Evolutionary conservation across 2,797 vertebrate genomes (phyloP).

Genomic region (Gymnodraco acuticeps): DNA sequence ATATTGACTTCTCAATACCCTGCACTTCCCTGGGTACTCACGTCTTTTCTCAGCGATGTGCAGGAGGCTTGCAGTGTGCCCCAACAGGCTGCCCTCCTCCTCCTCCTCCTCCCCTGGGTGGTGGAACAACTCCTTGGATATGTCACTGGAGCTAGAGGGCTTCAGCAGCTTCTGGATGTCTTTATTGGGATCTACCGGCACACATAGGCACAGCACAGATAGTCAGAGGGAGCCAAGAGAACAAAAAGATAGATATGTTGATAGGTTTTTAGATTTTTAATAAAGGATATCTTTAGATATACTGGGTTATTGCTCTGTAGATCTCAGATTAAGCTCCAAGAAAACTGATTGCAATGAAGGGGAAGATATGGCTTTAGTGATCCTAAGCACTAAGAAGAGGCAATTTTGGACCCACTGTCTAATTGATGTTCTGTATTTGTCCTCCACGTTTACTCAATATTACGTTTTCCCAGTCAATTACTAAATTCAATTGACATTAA

Average conservation of each 20-base stretch:
- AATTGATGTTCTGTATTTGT: not conserved
- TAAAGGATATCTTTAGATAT: slow-evolving; percentile 1
- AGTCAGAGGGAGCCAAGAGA: not conserved
- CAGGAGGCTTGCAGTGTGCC: slow-evolving; percentile 89
- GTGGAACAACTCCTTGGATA: slow-evolving; percentile 81
- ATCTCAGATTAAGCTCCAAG: not conserved
- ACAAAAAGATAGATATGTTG: not conserved
- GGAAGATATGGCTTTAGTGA: slow-evolving; percentile 2
- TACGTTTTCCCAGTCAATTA: slow-evolving; percentile 8
- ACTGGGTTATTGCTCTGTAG: not conserved
- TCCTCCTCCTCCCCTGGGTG: slow-evolving; percentile 84
- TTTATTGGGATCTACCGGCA: slow-evolving; percentile 86
- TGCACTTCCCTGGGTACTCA: slow-evolving; percentile 79
- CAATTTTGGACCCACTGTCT: not conserved
- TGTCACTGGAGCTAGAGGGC: slow-evolving; percentile 82
- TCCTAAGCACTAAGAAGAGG: slow-evolving; percentile 5
- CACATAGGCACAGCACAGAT: slow-evolving; percentile 27
- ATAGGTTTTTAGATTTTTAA: not conserved
- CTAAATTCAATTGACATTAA: not conserved
- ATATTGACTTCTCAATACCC: not conserved
- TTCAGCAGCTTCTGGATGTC: slow-evolving; percentile 84
- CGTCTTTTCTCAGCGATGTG: slow-evolving; percentile 94
- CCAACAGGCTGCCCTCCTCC: slow-evolving; percentile 84
- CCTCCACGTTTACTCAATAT: slow-evolving; percentile 1
- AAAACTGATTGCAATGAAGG: not conserved